phyloP scores from a whole-genome alignment of 2,888 invertebrate genomes.

The Lathronympha strigana region DNA sequence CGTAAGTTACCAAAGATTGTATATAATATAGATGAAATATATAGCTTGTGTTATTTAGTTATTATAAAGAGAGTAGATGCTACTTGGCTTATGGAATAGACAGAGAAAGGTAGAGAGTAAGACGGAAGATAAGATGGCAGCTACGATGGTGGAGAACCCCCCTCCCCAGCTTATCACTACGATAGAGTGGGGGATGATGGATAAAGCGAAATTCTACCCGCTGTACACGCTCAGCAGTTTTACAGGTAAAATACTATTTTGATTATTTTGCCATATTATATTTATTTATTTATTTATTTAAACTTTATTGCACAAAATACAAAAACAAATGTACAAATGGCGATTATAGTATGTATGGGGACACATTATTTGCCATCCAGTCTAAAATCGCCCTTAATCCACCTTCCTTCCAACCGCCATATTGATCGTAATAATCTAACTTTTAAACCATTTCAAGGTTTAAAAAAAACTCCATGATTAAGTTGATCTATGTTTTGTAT shows the following conservation, averaged over 20 bases:
- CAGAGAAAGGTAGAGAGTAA: conserved; percentile 44
- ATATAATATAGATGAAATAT: conserved; percentile 7
- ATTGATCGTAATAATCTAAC: too few species aligned
- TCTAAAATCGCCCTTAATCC: too few species aligned
- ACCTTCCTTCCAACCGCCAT: too few species aligned
- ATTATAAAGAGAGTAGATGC: conserved; percentile 22
- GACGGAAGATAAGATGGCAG: conserved; percentile 58
- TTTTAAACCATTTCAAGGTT: too few species aligned
- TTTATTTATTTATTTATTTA: too few species aligned
- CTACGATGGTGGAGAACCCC: conserved; percentile 83
- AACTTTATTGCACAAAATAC: too few species aligned
- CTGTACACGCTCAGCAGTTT: conserved; percentile 95
- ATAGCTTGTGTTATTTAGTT: conserved; percentile 16
- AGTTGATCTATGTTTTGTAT: too few species aligned
- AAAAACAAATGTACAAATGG: too few species aligned
- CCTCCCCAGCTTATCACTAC: conserved; percentile 88
- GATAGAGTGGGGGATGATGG: conserved; percentile 99
- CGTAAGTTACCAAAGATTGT: conserved; percentile 41
- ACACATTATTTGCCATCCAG: too few species aligned
- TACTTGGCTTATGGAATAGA: conserved; percentile 34
- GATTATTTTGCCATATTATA: too few species aligned
- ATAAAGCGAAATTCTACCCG: conserved; percentile 96
- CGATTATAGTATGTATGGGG: too few species aligned
- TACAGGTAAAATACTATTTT: conserved; percentile 81
- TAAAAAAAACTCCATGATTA: too few species aligned